Base-by-base conservation (phyloP, 1,140 invertebrate species). In the Notospermus geniculatus region DNA sequence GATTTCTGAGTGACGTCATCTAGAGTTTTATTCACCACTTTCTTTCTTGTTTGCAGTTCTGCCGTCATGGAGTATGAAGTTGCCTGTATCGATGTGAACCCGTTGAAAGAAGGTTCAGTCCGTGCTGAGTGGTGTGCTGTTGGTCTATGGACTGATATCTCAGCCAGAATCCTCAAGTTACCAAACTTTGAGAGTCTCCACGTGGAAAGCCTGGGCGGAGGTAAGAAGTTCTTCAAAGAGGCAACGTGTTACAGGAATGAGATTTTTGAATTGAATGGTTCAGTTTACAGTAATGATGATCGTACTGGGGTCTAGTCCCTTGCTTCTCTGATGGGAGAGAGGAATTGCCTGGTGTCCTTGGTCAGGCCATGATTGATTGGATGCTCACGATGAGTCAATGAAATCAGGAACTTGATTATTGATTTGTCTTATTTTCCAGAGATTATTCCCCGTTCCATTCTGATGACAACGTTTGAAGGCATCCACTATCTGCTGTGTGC, bases 91-190 rank as follows among this genome's bases (percentile, higher is more conserved):
- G 96, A 99, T 81, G 88, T 99, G 19, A 93, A 91, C 5, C 91
- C 94, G 0, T 81, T 96, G 1, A 86, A 87, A 63, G 73, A 78
- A 23, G 69, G 69, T 30, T 62, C 75, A 57, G 85, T 86, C 22
- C 84, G 83, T 27, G 85, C 90, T 0, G 87, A 88, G 39, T 83
- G 97, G 15, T 89, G 93, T 39, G 93, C 92, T 22, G 91, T 98
- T 39, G 97, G 96, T 0, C 83, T 98, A 22, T 99, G 97, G 97
- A 97, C 93, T 11, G 95, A 98, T 72, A 97, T 98, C 67, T 96
- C 94, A 0, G 91, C 93, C 25, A 83, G 91, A 22, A 87, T 97
- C 41, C 82, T 97, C 13, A 85, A 85, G 2, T 72, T 98, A 53
- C 93, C 94, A 0, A 82, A 85, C 46, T 83, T 97, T 22, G 85